Conservation (phyloP, 2,113 vertebrate species). For the Syngnathus scovelli region DNA sequence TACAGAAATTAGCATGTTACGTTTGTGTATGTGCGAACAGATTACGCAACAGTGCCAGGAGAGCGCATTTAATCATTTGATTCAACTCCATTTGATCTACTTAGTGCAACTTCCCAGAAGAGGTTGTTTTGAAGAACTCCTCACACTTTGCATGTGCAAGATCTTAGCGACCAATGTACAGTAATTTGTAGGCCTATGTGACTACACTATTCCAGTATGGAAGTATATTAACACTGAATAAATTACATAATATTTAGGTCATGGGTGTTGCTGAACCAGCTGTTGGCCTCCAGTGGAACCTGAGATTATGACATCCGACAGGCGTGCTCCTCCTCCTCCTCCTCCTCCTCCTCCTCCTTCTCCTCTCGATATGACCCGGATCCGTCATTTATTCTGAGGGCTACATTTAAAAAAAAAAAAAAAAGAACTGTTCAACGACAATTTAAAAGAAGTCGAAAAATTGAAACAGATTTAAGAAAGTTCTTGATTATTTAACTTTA, state of each 20-base stretch:
- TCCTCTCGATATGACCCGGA: slow-evolving; percentile 28
- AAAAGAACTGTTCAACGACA: too few relatives aligned
- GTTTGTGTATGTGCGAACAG: too few relatives aligned
- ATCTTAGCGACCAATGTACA: too few relatives aligned
- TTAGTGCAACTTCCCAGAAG: too few relatives aligned
- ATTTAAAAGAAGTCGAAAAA: too few relatives aligned
- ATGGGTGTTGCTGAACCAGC: slow-evolving; percentile 46
- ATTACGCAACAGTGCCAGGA: too few relatives aligned
- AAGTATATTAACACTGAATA: slow-evolving; percentile 34
- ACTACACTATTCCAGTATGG: not conserved
- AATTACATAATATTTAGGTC: slow-evolving; percentile 61
- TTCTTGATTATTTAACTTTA: too few relatives aligned
- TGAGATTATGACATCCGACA: slow-evolving; percentile 52
- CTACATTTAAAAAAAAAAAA: not conserved
- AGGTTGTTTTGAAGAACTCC: too few relatives aligned
- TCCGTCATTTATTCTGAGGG: slow-evolving; percentile 27
- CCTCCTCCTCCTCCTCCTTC: slow-evolving; percentile 23
- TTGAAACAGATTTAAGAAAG: too few relatives aligned
- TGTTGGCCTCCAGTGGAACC: slow-evolving; percentile 53
- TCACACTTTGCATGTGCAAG: slow-evolving; percentile 1
- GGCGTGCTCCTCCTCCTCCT: slow-evolving; percentile 29
- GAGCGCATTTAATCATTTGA: too few relatives aligned
- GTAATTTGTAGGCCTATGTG: not conserved
- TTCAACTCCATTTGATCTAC: too few relatives aligned
- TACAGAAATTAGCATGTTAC: too few relatives aligned